Base-by-base conservation (phyloP, 2,113 vertebrate genomes). In the Chinchilla lanigera region DNA sequence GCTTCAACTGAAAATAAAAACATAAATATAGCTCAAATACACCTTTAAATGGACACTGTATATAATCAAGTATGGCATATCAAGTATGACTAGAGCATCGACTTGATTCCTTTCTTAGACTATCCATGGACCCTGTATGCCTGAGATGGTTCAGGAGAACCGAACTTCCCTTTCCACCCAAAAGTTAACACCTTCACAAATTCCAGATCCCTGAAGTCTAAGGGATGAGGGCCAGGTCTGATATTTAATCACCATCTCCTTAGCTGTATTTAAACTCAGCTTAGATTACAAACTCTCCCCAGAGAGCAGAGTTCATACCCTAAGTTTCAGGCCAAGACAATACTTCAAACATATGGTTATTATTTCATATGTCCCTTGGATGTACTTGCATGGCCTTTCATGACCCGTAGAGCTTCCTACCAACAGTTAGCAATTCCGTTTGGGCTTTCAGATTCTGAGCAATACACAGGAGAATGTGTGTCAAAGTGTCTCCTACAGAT, bases 271-370 rank as follows among this genome's bases (percentile, higher is more conserved):
- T 60, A 61, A 87, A 67, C 50, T 81, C 67, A 28, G 41, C 56
- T 96, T 63, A 50, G 67, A 65, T 87, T 69, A 97, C 83, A 63
- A 91, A 91, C 38, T 67, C 65, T 89, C 65, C 11, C 11, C 63
- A 47, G 28, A 77, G n/a, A 93, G 71, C 61, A 65, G 73, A 89
- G 20, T 94, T 94, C 95, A 97, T 75, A 77, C 44, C 35, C 13
- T 10, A 35, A 65, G 63, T 56, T 96, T 61, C 54, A 16, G 30
- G 63, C 61, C 61, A 84, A 87, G 80, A 90, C 13, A 22, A 41
- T 5, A n/a, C 30, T 63, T 75, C 60, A 87, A 91, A 75, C 61
- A 30, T 1, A 11, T 52, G 30, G 56, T 61, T 63, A 75, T 56
- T 69, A 71, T 73, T 96, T 96, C 38, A 35, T 30, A 14, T 26